Evolutionary conservation across 2,113 vertebrate species (phyloP).

Genomic region (Thinocorus orbignyianus): DNA sequence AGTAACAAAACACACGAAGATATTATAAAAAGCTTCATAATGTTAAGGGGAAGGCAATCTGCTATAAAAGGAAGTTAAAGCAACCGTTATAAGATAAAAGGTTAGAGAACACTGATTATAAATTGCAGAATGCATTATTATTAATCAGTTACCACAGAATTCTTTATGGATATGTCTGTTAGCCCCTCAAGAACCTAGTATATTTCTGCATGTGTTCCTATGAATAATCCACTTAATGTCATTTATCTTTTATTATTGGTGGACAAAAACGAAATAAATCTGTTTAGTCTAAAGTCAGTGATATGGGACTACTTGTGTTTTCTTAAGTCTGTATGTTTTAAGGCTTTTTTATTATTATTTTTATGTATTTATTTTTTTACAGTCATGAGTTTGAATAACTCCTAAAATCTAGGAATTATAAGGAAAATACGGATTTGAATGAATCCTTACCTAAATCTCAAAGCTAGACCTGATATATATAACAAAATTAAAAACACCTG

Average conservation of each 20-base stretch:
- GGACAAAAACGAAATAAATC: neutral
- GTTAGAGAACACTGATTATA: neutral
- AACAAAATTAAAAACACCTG: neutral
- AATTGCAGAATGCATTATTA: neutral
- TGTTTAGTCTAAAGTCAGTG: neutral
- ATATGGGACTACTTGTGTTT: neutral
- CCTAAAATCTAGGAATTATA: neutral
- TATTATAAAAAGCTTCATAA: neutral
- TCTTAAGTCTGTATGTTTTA: neutral
- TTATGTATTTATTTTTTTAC: neutral
- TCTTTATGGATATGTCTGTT: neutral
- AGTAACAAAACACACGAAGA: neutral
- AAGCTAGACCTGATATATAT: neutral
- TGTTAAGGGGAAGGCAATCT: neutral
- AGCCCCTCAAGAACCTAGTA: neutral
- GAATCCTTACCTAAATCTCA: neutral
- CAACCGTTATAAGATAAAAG: neutral
- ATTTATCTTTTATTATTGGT: neutral
- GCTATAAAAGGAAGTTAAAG: neutral
- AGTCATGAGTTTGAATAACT: neutral
- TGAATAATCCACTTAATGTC: neutral
- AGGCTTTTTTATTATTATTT: neutral
- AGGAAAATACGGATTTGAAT: neutral
- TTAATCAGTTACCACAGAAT: neutral
- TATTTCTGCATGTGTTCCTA: neutral